These are phyloP conservation scores for Cinara cedri DNA, from an alignment of 2,888 invertebrate genomes.

Conservation along the genomic window DNA sequence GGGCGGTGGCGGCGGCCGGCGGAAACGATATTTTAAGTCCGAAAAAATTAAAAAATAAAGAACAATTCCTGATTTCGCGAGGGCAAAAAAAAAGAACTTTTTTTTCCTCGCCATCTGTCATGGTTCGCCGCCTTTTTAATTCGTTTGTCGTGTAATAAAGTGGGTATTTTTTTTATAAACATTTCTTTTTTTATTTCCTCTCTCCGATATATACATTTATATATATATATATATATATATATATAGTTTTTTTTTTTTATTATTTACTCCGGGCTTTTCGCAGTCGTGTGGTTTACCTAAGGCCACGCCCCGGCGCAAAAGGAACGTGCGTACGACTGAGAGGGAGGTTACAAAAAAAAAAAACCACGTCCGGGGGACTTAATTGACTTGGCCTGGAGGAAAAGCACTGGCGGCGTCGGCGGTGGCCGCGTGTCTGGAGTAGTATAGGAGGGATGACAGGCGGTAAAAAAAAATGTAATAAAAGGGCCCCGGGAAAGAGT, in stretches of 20 bases:
- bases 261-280: slow-evolving; percentile 46
- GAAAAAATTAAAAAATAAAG: slow-evolving; percentile 52
- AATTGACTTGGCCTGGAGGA: slow-evolving; percentile 53
- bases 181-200: slow-evolving; percentile 29
- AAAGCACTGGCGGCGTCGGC: neutral
- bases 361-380: slow-evolving; percentile 44
- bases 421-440: neutral
- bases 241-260: no score
- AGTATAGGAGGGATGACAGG: slow-evolving; percentile 46
- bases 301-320: slow-evolving; percentile 44
- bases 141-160: slow-evolving; percentile 57
- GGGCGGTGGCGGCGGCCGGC: slow-evolving; percentile 22
- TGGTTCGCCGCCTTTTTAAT: slow-evolving; percentile 57
- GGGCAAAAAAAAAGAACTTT: slow-evolving; percentile 31
- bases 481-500: slow-evolving; percentile 49
- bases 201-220: neutral
- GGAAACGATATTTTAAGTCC: slow-evolving; percentile 48
- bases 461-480: slow-evolving; percentile 55
- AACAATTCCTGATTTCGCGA: slow-evolving; percentile 42
- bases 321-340: neutral
- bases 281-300: slow-evolving; percentile 56
- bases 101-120: slow-evolving; percentile 55
- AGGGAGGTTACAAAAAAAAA: neutral
- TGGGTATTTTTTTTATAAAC: slow-evolving; percentile 38
- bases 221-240: neutral